phyloP scores from a whole-genome alignment of 2,888 invertebrate genomes.

The Elegia similella region DNA sequence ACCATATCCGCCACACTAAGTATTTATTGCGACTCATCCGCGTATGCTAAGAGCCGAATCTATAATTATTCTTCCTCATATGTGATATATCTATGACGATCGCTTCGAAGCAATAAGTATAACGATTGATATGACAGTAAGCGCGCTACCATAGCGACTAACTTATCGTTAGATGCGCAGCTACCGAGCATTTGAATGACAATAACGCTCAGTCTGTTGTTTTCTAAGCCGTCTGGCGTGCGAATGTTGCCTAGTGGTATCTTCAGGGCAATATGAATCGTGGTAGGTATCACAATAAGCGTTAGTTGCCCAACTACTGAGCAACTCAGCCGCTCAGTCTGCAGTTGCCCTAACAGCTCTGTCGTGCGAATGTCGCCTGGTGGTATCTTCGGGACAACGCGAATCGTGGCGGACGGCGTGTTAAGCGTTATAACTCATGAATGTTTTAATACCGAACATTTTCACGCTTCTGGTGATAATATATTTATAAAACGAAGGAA shows the following conservation, averaged over 20 bases:
- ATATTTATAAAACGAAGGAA: conserved; percentile 20
- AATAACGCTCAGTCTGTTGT: too few relatives aligned
- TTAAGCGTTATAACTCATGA: conserved; percentile 30
- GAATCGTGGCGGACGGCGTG: conserved; percentile 24
- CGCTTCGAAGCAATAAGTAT: too few relatives aligned
- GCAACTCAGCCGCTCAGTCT: neutral
- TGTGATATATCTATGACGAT: too few relatives aligned
- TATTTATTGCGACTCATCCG: too few relatives aligned
- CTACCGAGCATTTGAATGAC: too few relatives aligned
- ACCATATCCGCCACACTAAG: too few relatives aligned
- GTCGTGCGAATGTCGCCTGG: conserved; percentile 14
- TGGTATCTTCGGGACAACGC: conserved; percentile 14
- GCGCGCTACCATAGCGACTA: too few relatives aligned
- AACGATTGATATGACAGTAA: too few relatives aligned
- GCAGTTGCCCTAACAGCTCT: neutral
- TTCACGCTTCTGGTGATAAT: conserved; percentile 28
- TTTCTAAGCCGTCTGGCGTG: too few relatives aligned
- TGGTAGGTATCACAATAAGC: neutral
- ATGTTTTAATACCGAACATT: conserved; percentile 30
- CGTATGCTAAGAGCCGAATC: too few relatives aligned
- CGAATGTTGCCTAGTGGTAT: neutral
- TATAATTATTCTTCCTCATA: too few relatives aligned
- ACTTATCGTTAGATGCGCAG: neutral
- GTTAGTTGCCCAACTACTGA: neutral
- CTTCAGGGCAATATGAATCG: neutral